phyloP scores from a whole-genome alignment of 2,888 invertebrate species.

The Noctua janthina region DNA sequence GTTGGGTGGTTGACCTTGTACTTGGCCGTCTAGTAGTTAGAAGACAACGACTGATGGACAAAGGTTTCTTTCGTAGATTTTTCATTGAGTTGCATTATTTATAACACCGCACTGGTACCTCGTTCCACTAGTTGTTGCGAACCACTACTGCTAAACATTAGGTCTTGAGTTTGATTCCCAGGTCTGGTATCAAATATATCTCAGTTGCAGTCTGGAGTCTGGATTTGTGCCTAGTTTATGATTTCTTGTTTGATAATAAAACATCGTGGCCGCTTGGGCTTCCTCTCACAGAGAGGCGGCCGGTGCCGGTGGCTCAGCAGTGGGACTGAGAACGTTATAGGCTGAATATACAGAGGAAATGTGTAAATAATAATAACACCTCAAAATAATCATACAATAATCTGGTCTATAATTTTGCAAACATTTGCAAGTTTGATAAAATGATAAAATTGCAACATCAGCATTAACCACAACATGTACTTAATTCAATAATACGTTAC shows the following conservation, averaged over 20 bases:
- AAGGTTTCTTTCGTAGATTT: no score
- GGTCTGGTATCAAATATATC: neutral
- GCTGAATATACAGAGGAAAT: neutral
- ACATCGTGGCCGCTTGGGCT: neutral
- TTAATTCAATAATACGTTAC: neutral
- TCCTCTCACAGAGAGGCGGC: neutral
- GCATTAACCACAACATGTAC: neutral
- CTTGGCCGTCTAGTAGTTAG: neutral
- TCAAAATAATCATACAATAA: neutral
- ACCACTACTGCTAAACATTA: neutral
- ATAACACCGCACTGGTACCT: no score
- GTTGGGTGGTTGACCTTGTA: slow-evolving; percentile 13
- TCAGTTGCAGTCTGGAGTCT: neutral
- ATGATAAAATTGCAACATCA: neutral
- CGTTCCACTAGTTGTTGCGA: no score
- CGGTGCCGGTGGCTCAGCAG: no score
- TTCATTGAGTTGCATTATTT: no score
- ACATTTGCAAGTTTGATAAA: neutral
- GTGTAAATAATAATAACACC: neutral
- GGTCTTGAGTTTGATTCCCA: neutral
- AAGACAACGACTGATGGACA: neutral
- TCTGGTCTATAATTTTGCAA: neutral
- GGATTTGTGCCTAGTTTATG: neutral
- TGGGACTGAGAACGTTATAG: neutral
- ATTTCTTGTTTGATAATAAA: neutral